Conservation (phyloP, 1,140 invertebrate species). For the Orchesella cincta region DNA sequence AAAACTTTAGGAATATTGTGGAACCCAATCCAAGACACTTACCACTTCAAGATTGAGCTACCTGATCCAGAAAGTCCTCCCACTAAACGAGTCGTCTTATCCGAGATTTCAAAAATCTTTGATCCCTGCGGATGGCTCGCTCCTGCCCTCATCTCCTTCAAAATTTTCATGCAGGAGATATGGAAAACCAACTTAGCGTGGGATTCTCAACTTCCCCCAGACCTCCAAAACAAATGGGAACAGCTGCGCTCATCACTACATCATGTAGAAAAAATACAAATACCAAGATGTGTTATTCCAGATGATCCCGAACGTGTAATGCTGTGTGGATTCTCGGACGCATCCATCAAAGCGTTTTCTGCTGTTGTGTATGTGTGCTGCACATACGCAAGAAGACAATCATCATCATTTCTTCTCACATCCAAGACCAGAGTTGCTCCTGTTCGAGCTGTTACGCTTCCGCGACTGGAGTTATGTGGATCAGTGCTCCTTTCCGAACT, state of each 20-base stretch:
- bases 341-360: neutral
- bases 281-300: constrained; percentile 44
- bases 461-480: constrained; percentile 43
- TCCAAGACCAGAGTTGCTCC: constrained; percentile 44
- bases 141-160: constrained; percentile 54
- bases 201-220: constrained; percentile 55
- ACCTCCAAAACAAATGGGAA: constrained; percentile 50
- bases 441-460: constrained; percentile 37
- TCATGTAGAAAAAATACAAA: constrained; percentile 33
- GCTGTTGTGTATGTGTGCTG: neutral
- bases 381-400: too few relatives aligned
- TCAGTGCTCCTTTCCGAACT: constrained; percentile 35
- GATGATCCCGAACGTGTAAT: neutral
- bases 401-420: neutral
- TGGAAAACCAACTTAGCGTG: constrained; percentile 55
- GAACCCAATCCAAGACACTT: constrained; percentile 39
- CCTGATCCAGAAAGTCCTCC: neutral
- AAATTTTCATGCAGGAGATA: constrained; percentile 58
- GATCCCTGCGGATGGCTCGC: constrained; percentile 58
- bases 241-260: constrained; percentile 41
- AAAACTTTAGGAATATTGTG: constrained; percentile 46
- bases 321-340: neutral
- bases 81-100: constrained; percentile 52
- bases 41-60: neutral
- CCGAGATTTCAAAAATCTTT: constrained; percentile 54